These are phyloP conservation scores for Tetragnatha montana DNA, from an alignment of 2,888 invertebrate genomes.

Conservation along the genomic window DNA sequence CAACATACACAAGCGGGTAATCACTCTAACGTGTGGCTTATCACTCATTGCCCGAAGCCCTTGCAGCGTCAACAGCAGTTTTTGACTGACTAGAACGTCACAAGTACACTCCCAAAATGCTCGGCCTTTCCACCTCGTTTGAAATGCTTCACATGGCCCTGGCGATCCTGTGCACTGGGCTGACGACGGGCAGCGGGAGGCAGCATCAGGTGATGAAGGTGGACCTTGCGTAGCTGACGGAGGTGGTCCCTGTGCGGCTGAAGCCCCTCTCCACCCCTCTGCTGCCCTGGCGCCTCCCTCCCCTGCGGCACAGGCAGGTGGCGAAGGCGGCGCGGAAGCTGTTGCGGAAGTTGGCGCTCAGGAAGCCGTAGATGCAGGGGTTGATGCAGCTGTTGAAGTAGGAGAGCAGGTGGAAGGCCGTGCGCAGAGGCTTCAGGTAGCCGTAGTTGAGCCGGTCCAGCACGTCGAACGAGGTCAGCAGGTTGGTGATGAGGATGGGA, in stretches of 20 bases:
- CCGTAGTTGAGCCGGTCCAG: constrained; percentile 79
- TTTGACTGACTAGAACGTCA: too few species aligned
- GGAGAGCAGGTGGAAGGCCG: constrained; percentile 82
- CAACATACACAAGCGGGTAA: too few species aligned
- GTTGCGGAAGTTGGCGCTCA: constrained; percentile 83
- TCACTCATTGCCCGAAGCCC: too few species aligned
- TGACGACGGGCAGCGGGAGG: background rate
- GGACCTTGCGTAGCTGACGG: constrained; percentile 72
- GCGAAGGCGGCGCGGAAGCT: constrained; percentile 74
- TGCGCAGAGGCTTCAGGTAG: constrained; percentile 80
- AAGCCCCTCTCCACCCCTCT: constrained; percentile 59
- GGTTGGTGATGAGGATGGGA: constrained; percentile 82
- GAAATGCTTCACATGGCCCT: constrained; percentile 13
- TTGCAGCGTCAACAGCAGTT: too few species aligned
- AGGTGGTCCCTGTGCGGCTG: constrained; percentile 72
- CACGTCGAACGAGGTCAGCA: constrained; percentile 81
- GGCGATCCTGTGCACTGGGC: constrained; percentile 25
- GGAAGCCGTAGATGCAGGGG: constrained; percentile 85
- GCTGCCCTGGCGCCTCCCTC: constrained; percentile 35
- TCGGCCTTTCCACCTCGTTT: too few species aligned
- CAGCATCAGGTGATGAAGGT: constrained; percentile 69
- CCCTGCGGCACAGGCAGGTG: constrained; percentile 67
- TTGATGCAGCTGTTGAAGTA: constrained; percentile 86
- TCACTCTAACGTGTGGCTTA: too few species aligned
- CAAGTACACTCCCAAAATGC: too few species aligned